These are phyloP conservation scores for Styela plicata DNA, from an alignment of 23 tunicate genomes.

Conservation along the genomic window DNA sequence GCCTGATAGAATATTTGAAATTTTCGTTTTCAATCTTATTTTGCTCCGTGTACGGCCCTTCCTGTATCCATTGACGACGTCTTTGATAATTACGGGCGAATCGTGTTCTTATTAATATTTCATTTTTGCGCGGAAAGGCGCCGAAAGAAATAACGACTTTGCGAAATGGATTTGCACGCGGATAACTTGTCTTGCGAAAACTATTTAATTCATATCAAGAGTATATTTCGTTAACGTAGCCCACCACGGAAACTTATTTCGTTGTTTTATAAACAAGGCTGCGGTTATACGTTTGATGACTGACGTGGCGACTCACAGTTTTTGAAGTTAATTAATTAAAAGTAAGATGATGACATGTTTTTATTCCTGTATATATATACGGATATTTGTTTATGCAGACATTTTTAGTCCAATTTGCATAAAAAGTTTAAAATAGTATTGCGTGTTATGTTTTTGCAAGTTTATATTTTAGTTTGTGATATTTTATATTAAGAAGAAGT, in stretches of 20 bases:
- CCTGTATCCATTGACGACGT: background rate
- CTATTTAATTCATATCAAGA: background rate
- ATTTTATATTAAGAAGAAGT: no score
- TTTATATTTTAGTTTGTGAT: no score
- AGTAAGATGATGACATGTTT: background rate
- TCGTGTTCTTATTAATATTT: conserved; percentile 10
- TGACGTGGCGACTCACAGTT: background rate
- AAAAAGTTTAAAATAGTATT: no score
- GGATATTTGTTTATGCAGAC: no score
- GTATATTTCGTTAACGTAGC: background rate
- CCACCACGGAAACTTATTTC: background rate
- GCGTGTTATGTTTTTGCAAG: no score
- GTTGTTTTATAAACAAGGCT: background rate
- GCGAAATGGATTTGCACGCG: background rate
- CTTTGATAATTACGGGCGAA: conserved; percentile 7
- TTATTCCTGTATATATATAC: no score
- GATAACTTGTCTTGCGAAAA: background rate
- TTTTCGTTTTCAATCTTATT: background rate
- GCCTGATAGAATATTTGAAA: background rate
- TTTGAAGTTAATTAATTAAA: background rate
- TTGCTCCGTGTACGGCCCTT: background rate
- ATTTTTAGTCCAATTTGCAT: no score
- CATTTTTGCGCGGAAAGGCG: conserved; percentile 3
- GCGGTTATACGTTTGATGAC: background rate
- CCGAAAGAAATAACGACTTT: background rate